Evolutionary conservation across 1,140 invertebrate genomes (phyloP).

Genomic region (Bombus ignitus): DNA sequence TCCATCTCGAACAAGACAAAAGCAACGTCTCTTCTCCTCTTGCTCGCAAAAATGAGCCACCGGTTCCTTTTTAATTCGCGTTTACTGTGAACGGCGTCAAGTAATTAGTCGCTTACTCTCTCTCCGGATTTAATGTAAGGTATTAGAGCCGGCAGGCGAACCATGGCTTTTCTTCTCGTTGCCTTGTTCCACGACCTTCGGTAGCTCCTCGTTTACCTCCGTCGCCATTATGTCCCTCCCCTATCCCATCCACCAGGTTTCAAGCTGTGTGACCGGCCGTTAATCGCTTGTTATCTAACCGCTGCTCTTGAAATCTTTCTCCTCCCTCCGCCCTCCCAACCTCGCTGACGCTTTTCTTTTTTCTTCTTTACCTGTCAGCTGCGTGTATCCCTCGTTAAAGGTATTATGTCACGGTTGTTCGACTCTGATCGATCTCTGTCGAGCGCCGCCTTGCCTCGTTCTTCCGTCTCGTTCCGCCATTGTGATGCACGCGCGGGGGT

Average conservation of each 20-base stretch:
- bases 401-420: constrained; percentile 40
- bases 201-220: constrained; percentile 60
- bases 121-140: constrained; percentile 77
- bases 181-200: constrained; percentile 61
- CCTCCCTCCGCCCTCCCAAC: neutral
- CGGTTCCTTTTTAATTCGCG: constrained; percentile 79
- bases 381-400: constrained; percentile 45
- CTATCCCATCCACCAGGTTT: constrained; percentile 46
- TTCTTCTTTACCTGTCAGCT: constrained; percentile 11
- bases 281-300: constrained; percentile 81
- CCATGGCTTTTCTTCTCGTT: constrained; percentile 57
- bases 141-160: constrained; percentile 58
- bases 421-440: constrained; percentile 40
- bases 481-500: constrained; percentile 1
- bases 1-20: constrained; percentile 9
- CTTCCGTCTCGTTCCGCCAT: neutral
- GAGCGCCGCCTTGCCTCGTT: neutral
- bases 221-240: constrained; percentile 69
- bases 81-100: constrained; percentile 81
- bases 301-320: constrained; percentile 51
- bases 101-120: constrained; percentile 81
- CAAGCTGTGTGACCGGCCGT: constrained; percentile 73
- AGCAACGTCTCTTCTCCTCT: constrained; percentile 19
- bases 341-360: neutral
- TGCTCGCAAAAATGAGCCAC: constrained; percentile 46